These are phyloP conservation scores for Heteromormyrus szaboi DNA, from an alignment of 2,797 vertebrate genomes.

Conservation along the genomic window DNA sequence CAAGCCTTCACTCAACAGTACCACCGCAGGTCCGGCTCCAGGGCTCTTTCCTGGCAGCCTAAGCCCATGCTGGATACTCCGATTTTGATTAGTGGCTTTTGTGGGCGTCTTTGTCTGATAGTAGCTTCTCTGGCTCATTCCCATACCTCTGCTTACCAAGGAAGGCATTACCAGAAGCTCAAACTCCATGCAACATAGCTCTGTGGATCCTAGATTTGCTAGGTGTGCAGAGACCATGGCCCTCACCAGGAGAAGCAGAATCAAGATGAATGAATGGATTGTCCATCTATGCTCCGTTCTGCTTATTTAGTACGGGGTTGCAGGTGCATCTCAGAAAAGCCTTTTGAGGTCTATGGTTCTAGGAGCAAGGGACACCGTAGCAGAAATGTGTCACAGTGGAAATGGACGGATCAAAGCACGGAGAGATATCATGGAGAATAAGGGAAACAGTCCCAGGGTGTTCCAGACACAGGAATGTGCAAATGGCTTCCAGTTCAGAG, in stretches of 20 bases:
- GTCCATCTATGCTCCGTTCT: neutral
- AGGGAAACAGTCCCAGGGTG: neutral
- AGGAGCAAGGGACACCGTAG: neutral
- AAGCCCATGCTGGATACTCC: neutral
- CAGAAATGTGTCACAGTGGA: neutral
- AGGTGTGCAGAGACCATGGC: neutral
- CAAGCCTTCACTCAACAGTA: neutral
- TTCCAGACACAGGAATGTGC: neutral
- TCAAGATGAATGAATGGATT: neutral
- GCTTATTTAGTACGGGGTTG: neutral
- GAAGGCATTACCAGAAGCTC: neutral
- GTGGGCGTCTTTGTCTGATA: neutral
- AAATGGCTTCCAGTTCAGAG: neutral
- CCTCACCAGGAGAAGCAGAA: neutral
- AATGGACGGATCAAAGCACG: neutral
- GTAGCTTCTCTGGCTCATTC: neutral
- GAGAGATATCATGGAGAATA: neutral
- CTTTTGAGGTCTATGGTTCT: neutral
- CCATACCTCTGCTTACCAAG: neutral
- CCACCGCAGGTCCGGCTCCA: neutral
- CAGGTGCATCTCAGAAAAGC: neutral
- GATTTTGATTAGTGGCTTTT: neutral
- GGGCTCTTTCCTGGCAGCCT: neutral
- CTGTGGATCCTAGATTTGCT: neutral
- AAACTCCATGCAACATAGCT: neutral